Evolutionary conservation across 2,113 vertebrate genomes (phyloP).

Genomic region (Chloebia gouldiae): DNA sequence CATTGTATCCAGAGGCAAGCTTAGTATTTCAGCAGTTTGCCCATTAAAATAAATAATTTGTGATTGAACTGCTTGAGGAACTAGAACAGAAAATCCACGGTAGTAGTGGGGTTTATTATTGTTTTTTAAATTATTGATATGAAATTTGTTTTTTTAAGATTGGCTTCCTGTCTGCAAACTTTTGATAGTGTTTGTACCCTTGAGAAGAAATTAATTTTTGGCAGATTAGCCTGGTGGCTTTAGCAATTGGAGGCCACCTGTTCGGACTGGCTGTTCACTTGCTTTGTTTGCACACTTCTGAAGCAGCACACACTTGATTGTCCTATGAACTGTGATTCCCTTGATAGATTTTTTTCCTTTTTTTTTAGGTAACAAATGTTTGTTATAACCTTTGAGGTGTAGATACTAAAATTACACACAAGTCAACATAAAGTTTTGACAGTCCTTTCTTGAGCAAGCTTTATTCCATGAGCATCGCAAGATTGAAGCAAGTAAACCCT

Average conservation of each 20-base stretch:
- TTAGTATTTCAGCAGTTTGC: background rate
- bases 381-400: background rate
- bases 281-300: background rate
- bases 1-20: background rate
- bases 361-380: background rate
- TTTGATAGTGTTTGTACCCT: background rate
- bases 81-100: background rate
- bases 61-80: background rate
- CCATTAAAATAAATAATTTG: background rate
- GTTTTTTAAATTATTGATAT: background rate
- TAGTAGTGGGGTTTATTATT: background rate
- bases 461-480: background rate
- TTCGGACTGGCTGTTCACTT: background rate
- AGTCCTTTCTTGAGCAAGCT: background rate
- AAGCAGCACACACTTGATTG: background rate
- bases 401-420: background rate
- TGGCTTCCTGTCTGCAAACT: background rate
- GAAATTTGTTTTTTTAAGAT: background rate
- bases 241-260: fast-evolving
- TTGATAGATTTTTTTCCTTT: background rate
- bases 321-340: background rate
- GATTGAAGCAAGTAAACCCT: background rate
- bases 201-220: background rate
- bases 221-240: background rate
- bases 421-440: background rate